A percentile compares a stretch with the other conserved stretches of the same genome.
Conservation (phyloP, 2,797 vertebrate species). For the Sebastes itinus region DNA sequence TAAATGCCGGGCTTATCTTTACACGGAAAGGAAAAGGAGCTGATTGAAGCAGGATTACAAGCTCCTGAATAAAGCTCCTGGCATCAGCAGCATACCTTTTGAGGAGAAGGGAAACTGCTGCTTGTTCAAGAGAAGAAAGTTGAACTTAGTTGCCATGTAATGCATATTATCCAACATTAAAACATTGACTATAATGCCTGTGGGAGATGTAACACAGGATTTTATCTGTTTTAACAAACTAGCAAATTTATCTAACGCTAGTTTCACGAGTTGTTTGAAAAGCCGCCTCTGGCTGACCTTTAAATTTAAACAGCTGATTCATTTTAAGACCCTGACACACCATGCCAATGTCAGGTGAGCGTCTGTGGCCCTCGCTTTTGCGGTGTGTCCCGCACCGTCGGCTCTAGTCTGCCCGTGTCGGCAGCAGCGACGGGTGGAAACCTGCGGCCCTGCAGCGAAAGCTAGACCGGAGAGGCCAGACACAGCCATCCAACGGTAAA, state of each 20-base stretch:
- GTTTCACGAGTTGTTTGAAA: background rate
- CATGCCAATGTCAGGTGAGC: too few relatives aligned
- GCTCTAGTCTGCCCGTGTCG: too few relatives aligned
- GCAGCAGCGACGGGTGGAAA: too few relatives aligned
- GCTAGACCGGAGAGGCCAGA: too few relatives aligned
- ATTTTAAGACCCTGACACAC: too few relatives aligned
- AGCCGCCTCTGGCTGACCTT: background rate
- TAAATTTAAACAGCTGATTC: too few relatives aligned
- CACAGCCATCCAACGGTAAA: too few relatives aligned
- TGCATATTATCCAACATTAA: constrained; percentile 43
- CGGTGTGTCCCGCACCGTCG: too few relatives aligned
- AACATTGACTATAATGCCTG: constrained; percentile 2
- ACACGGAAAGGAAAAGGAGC: constrained; percentile 79
- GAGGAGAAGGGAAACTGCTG: constrained; percentile 53
- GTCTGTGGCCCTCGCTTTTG: rapidly evolving
- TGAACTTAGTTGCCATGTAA: constrained; percentile 34
- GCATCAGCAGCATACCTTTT: constrained; percentile 76
- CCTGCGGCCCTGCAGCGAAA: too few relatives aligned
- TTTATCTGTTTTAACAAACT: background rate
- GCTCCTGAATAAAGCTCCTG: constrained; percentile 79
- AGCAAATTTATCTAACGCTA: background rate
- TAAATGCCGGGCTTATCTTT: constrained; percentile 83
- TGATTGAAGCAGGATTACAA: constrained; percentile 86
- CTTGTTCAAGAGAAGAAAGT: constrained; percentile 58
- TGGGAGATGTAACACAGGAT: constrained; percentile 1